Conservation (phyloP, 2,113 vertebrate genomes). For the Eptatretus burgeri region DNA sequence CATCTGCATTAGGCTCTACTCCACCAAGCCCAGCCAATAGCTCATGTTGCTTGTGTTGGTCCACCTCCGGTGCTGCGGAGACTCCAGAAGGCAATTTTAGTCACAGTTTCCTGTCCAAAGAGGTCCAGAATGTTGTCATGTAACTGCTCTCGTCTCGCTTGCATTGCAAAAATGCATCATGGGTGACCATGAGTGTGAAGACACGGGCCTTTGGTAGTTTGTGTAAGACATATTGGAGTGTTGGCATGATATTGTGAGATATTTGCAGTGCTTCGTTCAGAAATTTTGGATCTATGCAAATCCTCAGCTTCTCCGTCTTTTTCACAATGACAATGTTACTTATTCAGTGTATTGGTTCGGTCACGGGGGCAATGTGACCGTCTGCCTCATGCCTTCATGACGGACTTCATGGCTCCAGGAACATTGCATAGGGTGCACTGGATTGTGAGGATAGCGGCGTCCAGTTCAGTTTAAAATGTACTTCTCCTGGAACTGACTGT, state of each 20-base stretch:
- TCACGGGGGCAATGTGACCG: no score
- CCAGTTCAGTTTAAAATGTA: no score
- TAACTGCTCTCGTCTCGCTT: background rate
- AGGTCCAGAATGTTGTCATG: background rate
- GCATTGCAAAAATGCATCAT: background rate
- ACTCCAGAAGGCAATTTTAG: background rate
- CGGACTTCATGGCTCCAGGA: no score
- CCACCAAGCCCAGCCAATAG: background rate
- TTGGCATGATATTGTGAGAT: background rate
- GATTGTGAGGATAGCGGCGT: no score
- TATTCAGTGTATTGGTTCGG: no score
- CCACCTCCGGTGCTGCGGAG: background rate
- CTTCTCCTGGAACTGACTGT: no score
- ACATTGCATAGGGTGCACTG: no score
- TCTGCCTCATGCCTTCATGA: no score
- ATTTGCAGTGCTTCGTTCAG: background rate
- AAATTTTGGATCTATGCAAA: background rate
- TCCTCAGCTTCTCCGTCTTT: no score
- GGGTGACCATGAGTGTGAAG: background rate
- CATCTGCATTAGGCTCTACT: conserved; percentile 2
- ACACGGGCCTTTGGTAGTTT: background rate
- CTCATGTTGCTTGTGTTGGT: background rate
- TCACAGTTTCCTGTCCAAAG: background rate
- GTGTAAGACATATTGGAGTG: background rate
- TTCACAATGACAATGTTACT: no score